Conservation (phyloP, 2,797 vertebrate species). For the Gymnodraco acuticeps region DNA sequence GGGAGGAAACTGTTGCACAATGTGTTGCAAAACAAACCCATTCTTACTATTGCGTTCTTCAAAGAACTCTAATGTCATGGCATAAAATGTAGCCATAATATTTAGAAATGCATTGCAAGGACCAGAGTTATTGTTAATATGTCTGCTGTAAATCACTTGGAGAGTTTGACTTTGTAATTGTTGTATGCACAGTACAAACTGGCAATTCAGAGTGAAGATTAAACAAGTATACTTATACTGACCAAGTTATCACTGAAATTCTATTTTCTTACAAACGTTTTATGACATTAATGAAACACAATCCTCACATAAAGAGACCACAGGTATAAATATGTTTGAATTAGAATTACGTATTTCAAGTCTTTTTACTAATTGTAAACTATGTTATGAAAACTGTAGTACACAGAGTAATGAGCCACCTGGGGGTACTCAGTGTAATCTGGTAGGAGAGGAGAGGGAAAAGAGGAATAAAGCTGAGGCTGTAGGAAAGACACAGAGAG, state of each 20-base stretch:
- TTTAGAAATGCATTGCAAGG: slow-evolving; percentile 3
- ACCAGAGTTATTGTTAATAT: neutral
- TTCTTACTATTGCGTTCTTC: slow-evolving; percentile 26
- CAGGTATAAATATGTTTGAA: slow-evolving; percentile 11
- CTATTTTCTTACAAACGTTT: neutral
- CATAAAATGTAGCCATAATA: slow-evolving; percentile 22
- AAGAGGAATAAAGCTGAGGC: slow-evolving; percentile 13
- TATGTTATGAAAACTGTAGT: slow-evolving; percentile 1
- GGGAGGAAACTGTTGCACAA: slow-evolving; percentile 44
- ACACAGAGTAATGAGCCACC: slow-evolving; percentile 33
- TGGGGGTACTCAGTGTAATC: slow-evolving; percentile 23
- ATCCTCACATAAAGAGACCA: slow-evolving; percentile 2
- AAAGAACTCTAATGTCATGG: slow-evolving; percentile 6
- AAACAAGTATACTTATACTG: slow-evolving; percentile 23
- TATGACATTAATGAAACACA: neutral
- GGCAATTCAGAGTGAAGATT: slow-evolving; percentile 22
- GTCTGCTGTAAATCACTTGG: slow-evolving; percentile 8
- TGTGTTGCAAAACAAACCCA: slow-evolving; percentile 36
- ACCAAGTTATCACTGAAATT: neutral
- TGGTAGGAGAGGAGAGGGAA: slow-evolving; percentile 20
- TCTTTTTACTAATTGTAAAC: slow-evolving; percentile 8
- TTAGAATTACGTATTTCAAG: neutral
- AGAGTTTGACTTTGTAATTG: slow-evolving; percentile 1
- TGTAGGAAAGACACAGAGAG: slow-evolving; percentile 69
- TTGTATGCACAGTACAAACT: neutral